Percentiles rank a stretch among this genome's conserved stretches.
These are phyloP conservation scores for Oreochromis tanganicae DNA, from an alignment of 2,113 vertebrate species.

Conservation along the genomic window DNA sequence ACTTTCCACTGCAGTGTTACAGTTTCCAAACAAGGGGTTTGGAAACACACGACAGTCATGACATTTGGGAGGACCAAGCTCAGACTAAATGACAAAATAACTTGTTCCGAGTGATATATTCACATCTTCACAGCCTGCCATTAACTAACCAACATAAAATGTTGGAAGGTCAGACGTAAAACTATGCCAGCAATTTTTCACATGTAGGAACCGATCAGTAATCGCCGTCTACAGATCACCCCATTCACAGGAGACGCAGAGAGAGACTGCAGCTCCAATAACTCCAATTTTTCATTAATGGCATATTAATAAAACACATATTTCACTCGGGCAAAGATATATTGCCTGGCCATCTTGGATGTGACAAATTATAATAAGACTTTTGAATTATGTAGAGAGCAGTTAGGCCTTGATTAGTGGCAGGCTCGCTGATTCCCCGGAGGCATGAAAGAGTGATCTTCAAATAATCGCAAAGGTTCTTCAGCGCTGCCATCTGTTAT, in stretches of 20 bases:
- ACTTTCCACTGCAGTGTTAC: background rate
- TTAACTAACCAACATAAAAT: background rate
- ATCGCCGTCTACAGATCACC: background rate
- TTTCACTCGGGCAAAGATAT: slow-evolving; percentile 51
- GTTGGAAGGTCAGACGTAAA: slow-evolving; percentile 7
- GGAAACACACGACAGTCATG: background rate
- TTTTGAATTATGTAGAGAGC: slow-evolving; percentile 63
- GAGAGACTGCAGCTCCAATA: background rate
- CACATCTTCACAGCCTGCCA: background rate
- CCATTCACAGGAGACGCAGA: background rate
- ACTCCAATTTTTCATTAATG: slow-evolving; percentile 40
- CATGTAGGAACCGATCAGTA: background rate
- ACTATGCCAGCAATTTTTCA: background rate
- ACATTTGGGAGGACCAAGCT: background rate
- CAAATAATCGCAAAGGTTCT: slow-evolving; percentile 47
- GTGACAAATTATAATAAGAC: slow-evolving; percentile 59
- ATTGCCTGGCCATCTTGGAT: slow-evolving; percentile 43
- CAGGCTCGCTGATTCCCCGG: slow-evolving; percentile 11
- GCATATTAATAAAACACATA: slow-evolving; percentile 61
- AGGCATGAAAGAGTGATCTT: slow-evolving; percentile 32
- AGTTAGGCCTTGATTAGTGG: slow-evolving; percentile 51
- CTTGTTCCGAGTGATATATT: background rate
- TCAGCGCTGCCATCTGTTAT: slow-evolving; percentile 10
- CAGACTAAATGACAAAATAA: background rate
- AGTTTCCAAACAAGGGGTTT: background rate